A percentile compares a stretch with the other conserved stretches of the same genome.
phyloP scores from a whole-genome alignment of 2,113 vertebrate species.

The Chitala chitala region DNA sequence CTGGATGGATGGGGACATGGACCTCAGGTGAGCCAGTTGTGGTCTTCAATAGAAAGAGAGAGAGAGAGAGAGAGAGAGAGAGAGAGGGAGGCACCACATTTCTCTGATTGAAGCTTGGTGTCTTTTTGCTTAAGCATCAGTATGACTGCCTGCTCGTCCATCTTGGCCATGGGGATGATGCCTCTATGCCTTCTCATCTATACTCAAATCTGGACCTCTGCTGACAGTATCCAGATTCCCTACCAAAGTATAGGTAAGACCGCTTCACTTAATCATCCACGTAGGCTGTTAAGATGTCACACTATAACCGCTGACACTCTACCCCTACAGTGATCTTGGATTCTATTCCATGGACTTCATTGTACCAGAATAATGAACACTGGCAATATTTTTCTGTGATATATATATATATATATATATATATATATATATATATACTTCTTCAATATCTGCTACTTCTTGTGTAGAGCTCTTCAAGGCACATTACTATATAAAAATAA shows the following conservation, averaged over 20 bases:
- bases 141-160: slow-evolving; percentile 72
- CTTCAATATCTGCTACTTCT: too few relatives aligned
- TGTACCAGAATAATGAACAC: too few relatives aligned
- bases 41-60: neutral
- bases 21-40: slow-evolving; percentile 67
- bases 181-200: slow-evolving; percentile 75
- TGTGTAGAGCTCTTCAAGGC: too few relatives aligned
- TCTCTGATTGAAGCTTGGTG: neutral
- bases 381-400: too few relatives aligned
- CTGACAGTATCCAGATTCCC: slow-evolving; percentile 70
- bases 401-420: too few relatives aligned
- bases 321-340: too few relatives aligned
- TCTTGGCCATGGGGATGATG: slow-evolving; percentile 72
- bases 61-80: neutral
- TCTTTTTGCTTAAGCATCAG: slow-evolving; percentile 60
- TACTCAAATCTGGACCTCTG: slow-evolving; percentile 75
- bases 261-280: neutral
- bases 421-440: too few relatives aligned
- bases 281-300: too few relatives aligned
- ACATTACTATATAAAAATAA: too few relatives aligned
- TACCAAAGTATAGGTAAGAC: slow-evolving; percentile 83
- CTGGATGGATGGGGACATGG: slow-evolving; percentile 72
- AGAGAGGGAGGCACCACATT: neutral
- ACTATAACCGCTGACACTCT: too few relatives aligned
- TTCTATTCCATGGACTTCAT: too few relatives aligned